A percentile compares a stretch with the other conserved stretches of the same genome.
These are phyloP conservation scores for Hydraecia micacea DNA, from an alignment of 2,888 invertebrate genomes.

Conservation along the genomic window DNA sequence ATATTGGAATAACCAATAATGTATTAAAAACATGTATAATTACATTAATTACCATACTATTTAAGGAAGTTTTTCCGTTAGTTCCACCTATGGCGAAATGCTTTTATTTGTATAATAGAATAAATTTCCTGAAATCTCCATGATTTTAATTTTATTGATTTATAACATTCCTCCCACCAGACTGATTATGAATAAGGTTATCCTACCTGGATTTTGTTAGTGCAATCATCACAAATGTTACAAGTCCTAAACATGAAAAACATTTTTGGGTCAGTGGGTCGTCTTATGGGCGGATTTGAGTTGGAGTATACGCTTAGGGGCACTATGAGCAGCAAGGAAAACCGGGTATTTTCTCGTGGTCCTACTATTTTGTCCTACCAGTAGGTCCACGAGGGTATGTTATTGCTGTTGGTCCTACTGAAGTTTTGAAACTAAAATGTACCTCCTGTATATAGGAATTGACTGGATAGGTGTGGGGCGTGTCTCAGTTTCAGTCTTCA, in stretches of 20 bases:
- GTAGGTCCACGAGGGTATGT: too few species aligned
- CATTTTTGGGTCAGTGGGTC: too few species aligned
- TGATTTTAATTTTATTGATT: constrained; percentile 31
- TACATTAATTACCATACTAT: constrained; percentile 27
- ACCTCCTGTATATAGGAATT: too few species aligned
- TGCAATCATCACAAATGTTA: neutral
- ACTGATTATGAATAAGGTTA: neutral
- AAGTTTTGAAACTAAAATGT: too few species aligned
- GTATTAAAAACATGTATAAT: constrained; percentile 19
- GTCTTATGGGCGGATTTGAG: too few species aligned
- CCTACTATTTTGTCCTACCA: too few species aligned
- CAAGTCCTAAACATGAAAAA: neutral
- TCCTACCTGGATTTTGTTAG: neutral
- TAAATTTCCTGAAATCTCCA: constrained; percentile 54
- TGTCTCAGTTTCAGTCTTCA: too few species aligned
- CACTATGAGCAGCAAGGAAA: too few species aligned
- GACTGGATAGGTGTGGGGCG: too few species aligned
- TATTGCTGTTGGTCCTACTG: too few species aligned
- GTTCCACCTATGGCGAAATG: constrained; percentile 32
- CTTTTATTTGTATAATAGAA: constrained; percentile 54
- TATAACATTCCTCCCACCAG: neutral
- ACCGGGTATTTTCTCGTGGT: too few species aligned
- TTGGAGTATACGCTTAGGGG: too few species aligned
- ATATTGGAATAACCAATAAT: constrained; percentile 23
- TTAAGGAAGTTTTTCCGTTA: constrained; percentile 24